Conservation (phyloP, 1,140 invertebrate genomes). For the Cecropterus lyciades region DNA sequence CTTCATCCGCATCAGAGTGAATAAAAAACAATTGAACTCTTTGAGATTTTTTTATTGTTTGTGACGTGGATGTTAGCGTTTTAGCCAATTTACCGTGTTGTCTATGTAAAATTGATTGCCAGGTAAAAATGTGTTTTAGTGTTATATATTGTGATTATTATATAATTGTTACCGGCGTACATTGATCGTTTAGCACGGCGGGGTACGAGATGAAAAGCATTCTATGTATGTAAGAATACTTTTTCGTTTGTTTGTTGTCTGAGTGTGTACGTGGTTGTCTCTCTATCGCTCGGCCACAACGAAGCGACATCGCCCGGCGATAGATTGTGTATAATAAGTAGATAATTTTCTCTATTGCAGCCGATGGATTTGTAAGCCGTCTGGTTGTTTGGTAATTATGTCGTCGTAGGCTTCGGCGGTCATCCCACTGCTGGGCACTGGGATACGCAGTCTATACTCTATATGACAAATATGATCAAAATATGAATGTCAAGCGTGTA, state of each 20-base stretch:
- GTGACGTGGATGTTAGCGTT: background rate
- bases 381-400: background rate
- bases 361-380: conserved; percentile 41
- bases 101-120: conserved; percentile 1
- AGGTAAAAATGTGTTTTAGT: conserved; percentile 10
- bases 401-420: background rate
- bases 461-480: background rate
- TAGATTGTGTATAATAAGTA: conserved; percentile 55
- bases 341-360: conserved; percentile 47
- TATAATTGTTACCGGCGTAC: conserved; percentile 11
- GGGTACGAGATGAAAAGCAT: conserved; percentile 42
- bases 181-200: conserved; percentile 56
- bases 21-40: background rate
- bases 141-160: conserved; percentile 1
- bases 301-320: conserved; percentile 29
- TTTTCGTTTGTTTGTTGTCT: conserved; percentile 30
- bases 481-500: too few relatives aligned
- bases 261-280: conserved; percentile 15
- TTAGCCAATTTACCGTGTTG: background rate
- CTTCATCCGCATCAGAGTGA: background rate
- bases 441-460: background rate
- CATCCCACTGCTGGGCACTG: background rate
- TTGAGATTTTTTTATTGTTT: background rate
- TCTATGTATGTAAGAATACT: conserved; percentile 44
- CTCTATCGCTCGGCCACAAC: conserved; percentile 22